Base-by-base conservation (phyloP, 2,888 invertebrate genomes). In the Clepsis dumicolana region DNA sequence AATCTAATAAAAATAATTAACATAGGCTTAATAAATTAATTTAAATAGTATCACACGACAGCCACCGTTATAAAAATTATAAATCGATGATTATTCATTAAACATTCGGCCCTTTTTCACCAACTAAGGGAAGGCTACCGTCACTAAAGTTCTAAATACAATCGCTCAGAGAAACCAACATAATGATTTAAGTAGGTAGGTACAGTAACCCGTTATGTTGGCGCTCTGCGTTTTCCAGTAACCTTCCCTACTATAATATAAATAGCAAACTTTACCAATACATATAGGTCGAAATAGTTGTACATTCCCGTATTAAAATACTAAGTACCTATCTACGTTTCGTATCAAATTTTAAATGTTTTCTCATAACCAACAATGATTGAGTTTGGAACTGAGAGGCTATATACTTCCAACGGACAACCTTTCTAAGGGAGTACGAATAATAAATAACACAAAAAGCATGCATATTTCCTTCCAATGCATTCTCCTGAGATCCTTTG, bases 281-380 rank as follows among this genome's bases (percentile, higher is more conserved):
- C 76, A 80, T 80, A 82, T 80, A 82, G 79, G 77, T 84, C 79
- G 80, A 82, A 84, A 84, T 80, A 84, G 84, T 86, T 88, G 85
- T 88, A 89, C 86, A 89, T 86, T 88, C 85, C 85, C 87, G 87
- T 91, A 91, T 91, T 92, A 89, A 89, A 91, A 91, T 91, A 90
- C 88, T 92, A 68, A 44, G 59, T 93, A 92, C 91, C 93, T 92
- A 93, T 84, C 92, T 92, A 93, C 87, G 77, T 86, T 90, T 91
- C 88, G 87, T 92, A 92, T 91, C 89, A 91, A 91, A 91, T 89
- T 88, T 86, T 87, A 82, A 82, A 85, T 86, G 85, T 79, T 81
- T 75, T 75, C 80, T 79, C 75, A 74, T 82, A 80, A 75, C 76
- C 80, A 80, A 83, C 81, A 83, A 81, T 80, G 74, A 63, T 63